Evolutionary conservation across 2,888 invertebrate genomes (phyloP), one percentile per base, ranked within the genome.

Genomic region (Girardia tigrina): DNA sequence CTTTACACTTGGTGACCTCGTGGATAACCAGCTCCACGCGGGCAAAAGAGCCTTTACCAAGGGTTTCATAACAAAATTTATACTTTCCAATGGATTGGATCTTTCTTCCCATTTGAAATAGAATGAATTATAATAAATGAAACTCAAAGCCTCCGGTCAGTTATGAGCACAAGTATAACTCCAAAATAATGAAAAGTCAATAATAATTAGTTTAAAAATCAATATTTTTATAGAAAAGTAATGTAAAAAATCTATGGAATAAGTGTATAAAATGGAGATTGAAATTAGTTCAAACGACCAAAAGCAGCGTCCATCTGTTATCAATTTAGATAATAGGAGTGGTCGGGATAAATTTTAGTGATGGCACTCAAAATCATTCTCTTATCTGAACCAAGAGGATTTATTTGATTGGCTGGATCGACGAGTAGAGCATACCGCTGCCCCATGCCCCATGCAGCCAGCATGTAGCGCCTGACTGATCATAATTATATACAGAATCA

Each of bases 31-130:
- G 88, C 82, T 89, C 89, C 71, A 90, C 90, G 79, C 88, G 86
- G 26, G 90, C 90, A 82, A 90, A 90, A 84, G 89, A 90, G 78
- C 90, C 90, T 83, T 89, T 90, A 70, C 90, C 90, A 76, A 90
- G 85, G 77, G 88, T 85, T 80, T 87, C 87, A 77, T 89, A 89
- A 76, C 88, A 89, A 87, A 90, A 88, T 80, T 87, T 86, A 84
- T 90, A 90, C 81, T 88, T 88, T 76, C 90, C 90, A 79, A 90
- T 81, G 75, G 81, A 82, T 78, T 83, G 83, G 78, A 84, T 83
- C 80, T 83, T 84, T 79, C 82, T 83, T 78, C 84, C 84, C 84
- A 84, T 84, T 4, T 56, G 56, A 56, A 56, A 56, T 56, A 4
- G 23, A n/a, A 56, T 20, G 23, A 36, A 56, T 56, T 23, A 56